Conservation (phyloP, 2,888 invertebrate species). For the Protonemura montana region DNA sequence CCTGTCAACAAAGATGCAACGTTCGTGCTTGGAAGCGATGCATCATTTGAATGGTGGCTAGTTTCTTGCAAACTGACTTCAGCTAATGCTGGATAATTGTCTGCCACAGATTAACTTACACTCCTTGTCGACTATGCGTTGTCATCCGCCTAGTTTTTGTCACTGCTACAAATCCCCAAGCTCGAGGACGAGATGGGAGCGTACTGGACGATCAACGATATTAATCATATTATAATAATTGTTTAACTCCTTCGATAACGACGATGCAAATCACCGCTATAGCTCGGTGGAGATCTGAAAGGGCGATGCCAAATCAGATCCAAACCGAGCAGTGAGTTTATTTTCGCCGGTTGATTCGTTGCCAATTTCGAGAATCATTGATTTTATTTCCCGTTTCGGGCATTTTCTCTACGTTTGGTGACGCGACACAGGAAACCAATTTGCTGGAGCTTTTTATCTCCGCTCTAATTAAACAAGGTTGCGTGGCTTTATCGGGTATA, state of each 20-base stretch:
- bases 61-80: background rate
- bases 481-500: background rate
- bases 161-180: background rate
- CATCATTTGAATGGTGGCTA: background rate
- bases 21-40: background rate
- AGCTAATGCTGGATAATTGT: background rate
- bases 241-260: background rate
- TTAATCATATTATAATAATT: slow-evolving; percentile 5
- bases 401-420: background rate
- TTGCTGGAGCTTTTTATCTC: slow-evolving; percentile 4
- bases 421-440: background rate
- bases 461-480: background rate
- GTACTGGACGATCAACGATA: background rate
- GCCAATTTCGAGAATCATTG: slow-evolving; percentile 12
- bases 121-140: background rate
- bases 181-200: background rate
- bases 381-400: slow-evolving; percentile 4
- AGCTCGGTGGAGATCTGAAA: background rate
- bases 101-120: background rate
- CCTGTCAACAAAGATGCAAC: background rate
- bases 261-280: background rate
- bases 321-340: background rate
- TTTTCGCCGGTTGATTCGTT: background rate
- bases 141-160: background rate
- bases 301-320: background rate